A percentile compares a stretch with the other conserved stretches of the same genome.
phyloP scores from a whole-genome alignment of 2,113 vertebrate species.

The Gambusia holbrooki region DNA sequence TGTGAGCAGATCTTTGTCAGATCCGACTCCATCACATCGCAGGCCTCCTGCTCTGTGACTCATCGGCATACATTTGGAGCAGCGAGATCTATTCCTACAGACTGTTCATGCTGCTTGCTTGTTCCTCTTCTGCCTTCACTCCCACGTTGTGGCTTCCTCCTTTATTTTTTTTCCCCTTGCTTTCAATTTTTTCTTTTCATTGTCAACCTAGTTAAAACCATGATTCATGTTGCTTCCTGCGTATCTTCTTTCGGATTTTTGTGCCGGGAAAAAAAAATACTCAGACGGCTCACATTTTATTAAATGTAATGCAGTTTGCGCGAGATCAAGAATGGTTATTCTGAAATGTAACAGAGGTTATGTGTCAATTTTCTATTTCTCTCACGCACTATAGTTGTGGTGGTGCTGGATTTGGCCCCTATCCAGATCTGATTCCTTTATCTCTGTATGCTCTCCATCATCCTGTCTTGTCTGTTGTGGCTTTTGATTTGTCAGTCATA shows the following conservation, averaged over 20 bases:
- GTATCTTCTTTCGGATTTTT: slow-evolving; percentile 1
- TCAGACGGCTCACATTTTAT: neutral
- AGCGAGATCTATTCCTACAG: slow-evolving; percentile 51
- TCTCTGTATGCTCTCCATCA: slow-evolving; percentile 29
- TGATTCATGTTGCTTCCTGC: slow-evolving; percentile 8
- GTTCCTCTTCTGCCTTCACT: slow-evolving; percentile 49
- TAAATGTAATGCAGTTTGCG: neutral
- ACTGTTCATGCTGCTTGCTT: slow-evolving; percentile 41
- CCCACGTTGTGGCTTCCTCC: slow-evolving; percentile 33
- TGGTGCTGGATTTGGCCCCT: slow-evolving; percentile 51
- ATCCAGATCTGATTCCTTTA: slow-evolving; percentile 32
- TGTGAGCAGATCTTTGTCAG: slow-evolving; percentile 65
- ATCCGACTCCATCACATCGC: slow-evolving; percentile 68
- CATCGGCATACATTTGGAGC: slow-evolving; percentile 71
- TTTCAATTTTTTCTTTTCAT: slow-evolving; percentile 26
- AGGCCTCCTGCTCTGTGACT: slow-evolving; percentile 62
- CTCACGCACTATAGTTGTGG: slow-evolving; percentile 18
- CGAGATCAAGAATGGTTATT: neutral
- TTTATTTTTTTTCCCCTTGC: neutral
- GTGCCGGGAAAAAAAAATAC: neutral
- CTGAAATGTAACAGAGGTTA: neutral
- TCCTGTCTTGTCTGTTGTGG: slow-evolving; percentile 57
- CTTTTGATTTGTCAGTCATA: slow-evolving; percentile 49
- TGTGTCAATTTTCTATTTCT: too few relatives aligned
- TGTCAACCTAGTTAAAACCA: slow-evolving; percentile 15